phyloP scores from a whole-genome alignment of 2,888 invertebrate species.

The Augochlorella aurata region DNA sequence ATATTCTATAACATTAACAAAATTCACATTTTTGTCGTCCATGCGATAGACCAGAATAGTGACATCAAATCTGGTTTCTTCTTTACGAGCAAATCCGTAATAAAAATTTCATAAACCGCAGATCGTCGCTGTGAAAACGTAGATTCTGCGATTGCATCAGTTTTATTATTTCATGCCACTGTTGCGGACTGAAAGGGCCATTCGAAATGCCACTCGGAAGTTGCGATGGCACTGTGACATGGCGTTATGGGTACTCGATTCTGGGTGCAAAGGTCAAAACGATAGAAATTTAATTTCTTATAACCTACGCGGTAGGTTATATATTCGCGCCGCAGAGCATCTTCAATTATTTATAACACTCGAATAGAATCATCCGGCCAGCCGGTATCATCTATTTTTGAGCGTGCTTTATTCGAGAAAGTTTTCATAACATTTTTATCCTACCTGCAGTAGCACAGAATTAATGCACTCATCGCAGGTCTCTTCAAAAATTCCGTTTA shows the following conservation, averaged over 20 bases:
- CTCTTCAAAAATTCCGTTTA: constrained; percentile 37
- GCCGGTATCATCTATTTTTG: neutral
- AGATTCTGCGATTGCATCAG: constrained; percentile 28
- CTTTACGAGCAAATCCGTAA: constrained; percentile 4
- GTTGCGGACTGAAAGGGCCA: constrained; percentile 2
- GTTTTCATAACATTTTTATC: neutral
- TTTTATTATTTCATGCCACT: neutral
- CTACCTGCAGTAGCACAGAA: neutral
- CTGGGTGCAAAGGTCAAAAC: neutral
- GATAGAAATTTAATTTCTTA: neutral
- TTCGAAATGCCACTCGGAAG: constrained; percentile 8
- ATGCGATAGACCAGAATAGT: constrained; percentile 1
- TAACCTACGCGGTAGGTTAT: neutral
- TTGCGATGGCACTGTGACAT: neutral
- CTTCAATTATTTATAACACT: neutral
- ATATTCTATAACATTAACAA: no score
- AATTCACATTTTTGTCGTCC: no score
- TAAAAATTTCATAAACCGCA: constrained; percentile 54
- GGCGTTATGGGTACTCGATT: neutral
- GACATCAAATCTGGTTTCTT: constrained; percentile 45
- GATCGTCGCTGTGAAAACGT: constrained; percentile 24
- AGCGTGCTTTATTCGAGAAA: neutral
- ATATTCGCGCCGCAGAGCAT: neutral
- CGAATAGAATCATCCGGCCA: neutral
- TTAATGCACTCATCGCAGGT: neutral